A percentile compares a stretch with the other conserved stretches of the same genome.
phyloP scores from a whole-genome alignment of 1,140 invertebrate species.

The Drosophila nigromelanica region DNA sequence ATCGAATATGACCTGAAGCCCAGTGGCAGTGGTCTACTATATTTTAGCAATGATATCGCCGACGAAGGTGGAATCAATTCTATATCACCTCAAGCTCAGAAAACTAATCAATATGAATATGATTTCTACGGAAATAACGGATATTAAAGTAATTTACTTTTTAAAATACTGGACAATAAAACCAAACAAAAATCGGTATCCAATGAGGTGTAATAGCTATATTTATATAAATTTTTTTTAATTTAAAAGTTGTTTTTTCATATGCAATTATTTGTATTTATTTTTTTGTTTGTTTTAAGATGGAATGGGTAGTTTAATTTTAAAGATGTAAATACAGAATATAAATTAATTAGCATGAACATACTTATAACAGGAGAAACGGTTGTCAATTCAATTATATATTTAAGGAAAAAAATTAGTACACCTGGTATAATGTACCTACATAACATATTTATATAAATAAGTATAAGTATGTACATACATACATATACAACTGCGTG shows the following conservation, averaged over 20 bases:
- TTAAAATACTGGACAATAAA: neutral
- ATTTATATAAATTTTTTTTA: neutral
- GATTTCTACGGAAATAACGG: conserved; percentile 25
- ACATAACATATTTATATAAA: neutral
- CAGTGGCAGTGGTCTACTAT: conserved; percentile 5
- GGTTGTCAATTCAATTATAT: conserved; percentile 34
- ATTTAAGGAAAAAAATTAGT: neutral
- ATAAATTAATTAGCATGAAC: conserved; percentile 8
- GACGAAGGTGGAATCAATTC: neutral
- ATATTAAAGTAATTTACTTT: conserved; percentile 13
- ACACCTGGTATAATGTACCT: conserved; percentile 1
- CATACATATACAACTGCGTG: conserved; percentile 1
- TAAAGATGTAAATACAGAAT: conserved; percentile 19
- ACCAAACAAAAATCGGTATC: too few species aligned
- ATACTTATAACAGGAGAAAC: conserved; percentile 25
- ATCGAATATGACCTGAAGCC: conserved; percentile 8
- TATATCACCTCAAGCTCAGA: conserved; percentile 2
- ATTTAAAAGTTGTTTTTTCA: neutral
- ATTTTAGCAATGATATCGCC: neutral
- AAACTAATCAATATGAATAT: conserved; percentile 16
- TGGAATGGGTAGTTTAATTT: neutral
- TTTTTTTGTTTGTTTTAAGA: neutral
- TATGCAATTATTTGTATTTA: neutral
- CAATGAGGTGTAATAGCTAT: neutral
- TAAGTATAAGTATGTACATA: conserved; percentile 5